Base-by-base conservation (phyloP, 2,797 vertebrate genomes). In the Melanotaenia boesemani region DNA sequence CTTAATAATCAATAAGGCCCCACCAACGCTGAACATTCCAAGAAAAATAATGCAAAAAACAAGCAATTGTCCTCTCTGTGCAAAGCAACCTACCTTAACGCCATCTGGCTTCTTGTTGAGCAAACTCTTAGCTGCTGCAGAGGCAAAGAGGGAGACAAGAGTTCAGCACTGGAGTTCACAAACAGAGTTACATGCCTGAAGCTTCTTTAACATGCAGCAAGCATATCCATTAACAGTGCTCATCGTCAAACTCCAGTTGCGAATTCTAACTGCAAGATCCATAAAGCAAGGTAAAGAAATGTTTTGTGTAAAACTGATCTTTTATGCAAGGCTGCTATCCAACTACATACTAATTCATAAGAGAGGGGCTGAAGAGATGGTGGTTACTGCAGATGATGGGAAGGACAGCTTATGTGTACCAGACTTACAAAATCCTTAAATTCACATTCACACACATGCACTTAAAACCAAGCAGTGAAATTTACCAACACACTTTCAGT, bases 41-140 rank as follows among this genome's bases (percentile, higher is more conserved):
- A 58, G 69, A 72, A 76, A 50, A 82, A 83, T 52, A 76, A 81
- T 86, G 90, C 83, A 86, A 71, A 54, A 72, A 80, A 72, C 83
- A 81, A 60, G 56, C 28, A 32, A 26, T 61, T 62, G 61, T 68
- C 58, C 54, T 69, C 52, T 52, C 44, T 59, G 59, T 76, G 46
- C 67, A 84, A 65, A 75, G 84, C 68, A 59, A 93, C 97, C 92
- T 95, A 99, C 98, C 97, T 99, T 99, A 64, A 99, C 97, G 55
- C 95, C 97, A 37, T 98, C 97, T 1, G 96, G 0, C 86, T 99
- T 99, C 95, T 99, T 96, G 88, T 96, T 99, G 93, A 98, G 94
- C 91, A 99, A 95, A 95, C 97, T 98, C 90, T 98, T 98, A 89
- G 97, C 98, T 97, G 97, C 98, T 99, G 96, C 86, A 93, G 93